Base-by-base conservation (phyloP, 2,797 vertebrate genomes). In the Phoeniculus purpureus region DNA sequence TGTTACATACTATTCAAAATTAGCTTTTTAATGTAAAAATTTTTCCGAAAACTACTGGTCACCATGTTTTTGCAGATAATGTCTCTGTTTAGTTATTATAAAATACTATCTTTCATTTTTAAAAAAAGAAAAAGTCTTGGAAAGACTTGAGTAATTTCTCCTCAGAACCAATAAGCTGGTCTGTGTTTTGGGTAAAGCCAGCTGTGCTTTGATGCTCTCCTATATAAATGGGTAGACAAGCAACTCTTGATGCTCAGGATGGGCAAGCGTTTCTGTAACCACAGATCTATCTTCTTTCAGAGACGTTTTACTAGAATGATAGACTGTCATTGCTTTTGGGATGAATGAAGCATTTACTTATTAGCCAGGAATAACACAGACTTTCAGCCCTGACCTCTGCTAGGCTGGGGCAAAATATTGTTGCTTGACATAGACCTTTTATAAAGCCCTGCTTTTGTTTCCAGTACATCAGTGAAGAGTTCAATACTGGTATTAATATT, bases 311-410 rank as follows among this genome's bases (percentile, higher is more conserved):
- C 54, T 50, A 8, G 32, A 86, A 81, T 61, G 59, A 67, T 22
- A 71, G 60, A n/a, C 61, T 79, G 9, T 18, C 60, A 61, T 45
- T 74, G 47, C 66, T 91, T 71, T 85, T 81, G 48, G 65, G 50
- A 72, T 81, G 76, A 89, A 1, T 40, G 83, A 73, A 92, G 60
- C 20, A 20, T 82, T 86, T 91, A 27, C 58, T 74, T 93, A 81
- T 89, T 89, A 94, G 87, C 70, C 45, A 72, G 37, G 34, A 66
- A 66, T 34, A 93, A 10, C 29, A 78, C 43, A 59, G 37, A 51
- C 45, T 59, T 67, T 61, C 59, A 76, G 34, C n/a, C 31, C 56
- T 85, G 40, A 25, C 27, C 50, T 78, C 81, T 70, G 20, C 54
- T 32, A 75, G 26, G 29, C 60, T 52, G 64, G 51, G 45, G 47